These are phyloP conservation scores for Tetropium fuscum DNA, from an alignment of 2,888 invertebrate species.

Conservation along the genomic window DNA sequence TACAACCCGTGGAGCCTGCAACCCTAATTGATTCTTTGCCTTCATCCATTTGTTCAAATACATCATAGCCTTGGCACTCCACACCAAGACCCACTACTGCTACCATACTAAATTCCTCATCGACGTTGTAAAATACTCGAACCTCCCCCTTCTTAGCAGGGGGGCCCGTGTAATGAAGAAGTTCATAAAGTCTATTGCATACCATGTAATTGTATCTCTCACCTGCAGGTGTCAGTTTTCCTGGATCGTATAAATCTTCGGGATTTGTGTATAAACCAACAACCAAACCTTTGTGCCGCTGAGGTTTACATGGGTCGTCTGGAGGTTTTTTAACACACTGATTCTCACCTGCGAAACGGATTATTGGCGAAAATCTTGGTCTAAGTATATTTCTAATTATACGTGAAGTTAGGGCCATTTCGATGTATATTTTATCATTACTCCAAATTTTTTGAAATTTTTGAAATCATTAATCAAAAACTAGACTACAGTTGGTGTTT, in stretches of 20 bases:
- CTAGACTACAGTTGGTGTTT: constrained; percentile 39
- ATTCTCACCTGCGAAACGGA: constrained; percentile 16
- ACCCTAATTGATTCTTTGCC: constrained; percentile 79
- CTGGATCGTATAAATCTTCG: constrained; percentile 69
- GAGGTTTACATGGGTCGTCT: constrained; percentile 54
- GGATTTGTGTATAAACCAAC: constrained; percentile 73
- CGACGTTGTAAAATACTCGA: constrained; percentile 75
- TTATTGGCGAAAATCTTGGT: constrained; percentile 22
- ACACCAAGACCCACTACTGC: constrained; percentile 82
- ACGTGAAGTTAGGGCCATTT: constrained; percentile 33
- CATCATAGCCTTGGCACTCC: constrained; percentile 75
- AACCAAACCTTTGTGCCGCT: constrained; percentile 68
- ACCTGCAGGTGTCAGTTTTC: constrained; percentile 73
- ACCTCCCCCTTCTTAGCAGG: constrained; percentile 70
- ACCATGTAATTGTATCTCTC: constrained; percentile 71
- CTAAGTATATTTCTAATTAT: constrained; percentile 16
- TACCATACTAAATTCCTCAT: constrained; percentile 73
- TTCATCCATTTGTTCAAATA: constrained; percentile 78
- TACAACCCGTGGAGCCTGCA: constrained; percentile 74
- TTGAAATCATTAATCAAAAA: constrained; percentile 35
- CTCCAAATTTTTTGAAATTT: constrained; percentile 40
- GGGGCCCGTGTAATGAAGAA: constrained; percentile 63
- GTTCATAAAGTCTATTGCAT: constrained; percentile 70
- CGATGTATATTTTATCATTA: constrained; percentile 25
- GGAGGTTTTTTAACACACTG: constrained; percentile 32